Conservation (phyloP, 1,140 invertebrate species). For the Drosophila simulans region DNA sequence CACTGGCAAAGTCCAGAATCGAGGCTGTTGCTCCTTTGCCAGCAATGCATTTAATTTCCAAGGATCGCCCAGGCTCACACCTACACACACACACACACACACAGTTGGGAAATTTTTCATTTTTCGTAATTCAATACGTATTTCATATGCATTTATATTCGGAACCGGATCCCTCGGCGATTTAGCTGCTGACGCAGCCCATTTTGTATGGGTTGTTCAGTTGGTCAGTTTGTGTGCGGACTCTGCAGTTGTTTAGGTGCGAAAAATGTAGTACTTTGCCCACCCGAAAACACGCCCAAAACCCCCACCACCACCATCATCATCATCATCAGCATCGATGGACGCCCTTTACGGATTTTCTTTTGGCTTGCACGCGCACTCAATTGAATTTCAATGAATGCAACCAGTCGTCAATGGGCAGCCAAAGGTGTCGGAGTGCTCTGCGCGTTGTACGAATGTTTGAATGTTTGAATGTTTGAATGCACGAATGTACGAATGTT, state of each 20-base stretch:
- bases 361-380: slow-evolving; percentile 61
- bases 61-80: slow-evolving; percentile 1
- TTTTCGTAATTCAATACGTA: slow-evolving; percentile 67
- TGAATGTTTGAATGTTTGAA: background rate
- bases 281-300: slow-evolving; percentile 10
- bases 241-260: slow-evolving; percentile 71
- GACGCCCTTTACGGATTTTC: slow-evolving; percentile 42
- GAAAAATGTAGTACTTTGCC: slow-evolving; percentile 40
- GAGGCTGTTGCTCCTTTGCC: slow-evolving; percentile 61
- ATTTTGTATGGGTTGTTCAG: slow-evolving; percentile 7
- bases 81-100: background rate
- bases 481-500: background rate
- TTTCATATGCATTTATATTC: slow-evolving; percentile 48
- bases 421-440: slow-evolving; percentile 53
- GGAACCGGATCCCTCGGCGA: slow-evolving; percentile 32
- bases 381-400: slow-evolving; percentile 77
- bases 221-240: slow-evolving; percentile 20
- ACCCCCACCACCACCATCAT: background rate
- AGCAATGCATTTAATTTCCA: slow-evolving; percentile 45
- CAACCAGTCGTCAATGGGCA: slow-evolving; percentile 47
- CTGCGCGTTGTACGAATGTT: slow-evolving; percentile 32
- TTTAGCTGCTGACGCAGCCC: slow-evolving; percentile 55
- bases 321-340: slow-evolving; percentile 11
- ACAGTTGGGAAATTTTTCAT: slow-evolving; percentile 52
- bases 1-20: slow-evolving; percentile 16